Evolutionary conservation across 2,113 vertebrate species (phyloP).

Genomic region (Morone saxatilis): DNA sequence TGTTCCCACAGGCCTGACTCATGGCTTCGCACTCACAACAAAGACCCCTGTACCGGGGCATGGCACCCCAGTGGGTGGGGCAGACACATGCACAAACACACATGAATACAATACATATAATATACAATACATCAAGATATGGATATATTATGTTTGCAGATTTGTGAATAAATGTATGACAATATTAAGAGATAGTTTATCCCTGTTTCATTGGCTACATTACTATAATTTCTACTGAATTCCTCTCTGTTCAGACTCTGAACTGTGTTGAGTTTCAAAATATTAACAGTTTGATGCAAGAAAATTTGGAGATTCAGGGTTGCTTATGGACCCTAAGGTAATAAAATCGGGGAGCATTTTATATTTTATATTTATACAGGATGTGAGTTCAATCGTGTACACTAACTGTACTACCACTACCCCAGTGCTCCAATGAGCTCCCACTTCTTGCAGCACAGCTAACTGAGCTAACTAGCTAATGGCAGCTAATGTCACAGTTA

Average conservation of each 20-base stretch:
- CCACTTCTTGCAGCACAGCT: too few species aligned
- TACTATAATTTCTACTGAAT: conserved; percentile 20
- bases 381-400: neutral
- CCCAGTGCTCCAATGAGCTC: too few species aligned
- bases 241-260: neutral
- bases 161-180: neutral
- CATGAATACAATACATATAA: conserved; percentile 50
- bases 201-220: conserved; percentile 30
- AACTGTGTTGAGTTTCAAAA: conserved; percentile 11
- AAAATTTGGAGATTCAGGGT: neutral
- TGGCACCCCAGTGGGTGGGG: conserved; percentile 73
- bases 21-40: conserved; percentile 65
- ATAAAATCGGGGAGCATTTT: neutral
- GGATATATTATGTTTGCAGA: neutral
- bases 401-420: neutral
- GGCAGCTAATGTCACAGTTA: too few species aligned
- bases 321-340: neutral
- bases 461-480: too few species aligned
- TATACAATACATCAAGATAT: conserved; percentile 5
- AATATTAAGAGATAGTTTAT: conserved; percentile 17
- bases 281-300: neutral
- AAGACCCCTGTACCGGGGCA: conserved; percentile 68
- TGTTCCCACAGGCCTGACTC: conserved; percentile 79
- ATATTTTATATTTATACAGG: neutral
- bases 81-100: conserved; percentile 61